A percentile compares a stretch with the other conserved stretches of the same genome.
These are phyloP conservation scores for Ranitomeya variabilis DNA, from an alignment of 2,113 vertebrate genomes.

Conservation along the genomic window DNA sequence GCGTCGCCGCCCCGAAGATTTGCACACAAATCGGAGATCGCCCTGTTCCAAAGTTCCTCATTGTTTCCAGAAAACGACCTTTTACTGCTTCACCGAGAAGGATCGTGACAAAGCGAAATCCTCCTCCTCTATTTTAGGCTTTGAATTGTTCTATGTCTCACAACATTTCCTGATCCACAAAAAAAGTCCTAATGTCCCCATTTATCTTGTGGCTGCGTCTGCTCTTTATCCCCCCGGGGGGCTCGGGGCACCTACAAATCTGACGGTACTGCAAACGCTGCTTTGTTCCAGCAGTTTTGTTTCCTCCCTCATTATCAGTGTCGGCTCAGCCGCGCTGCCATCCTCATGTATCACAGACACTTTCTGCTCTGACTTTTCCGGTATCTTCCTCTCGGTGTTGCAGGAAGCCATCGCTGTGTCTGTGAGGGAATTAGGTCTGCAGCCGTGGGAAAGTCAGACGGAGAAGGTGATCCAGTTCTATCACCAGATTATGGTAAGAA, in stretches of 20 bases:
- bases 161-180: conserved; percentile 16
- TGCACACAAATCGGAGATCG: neutral
- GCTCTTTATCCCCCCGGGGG: conserved; percentile 29
- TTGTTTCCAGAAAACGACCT: neutral
- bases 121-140: neutral
- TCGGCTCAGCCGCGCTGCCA: conserved; percentile 7
- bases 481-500: conserved; percentile 66
- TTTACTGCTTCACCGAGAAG: neutral
- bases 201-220: conserved; percentile 41
- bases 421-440: conserved; percentile 61
- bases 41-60: neutral
- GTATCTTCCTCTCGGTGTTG: neutral
- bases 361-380: neutral
- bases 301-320: neutral
- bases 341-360: neutral
- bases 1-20: neutral
- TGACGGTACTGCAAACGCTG: conserved; percentile 8
- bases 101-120: neutral
- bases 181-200: conserved; percentile 4
- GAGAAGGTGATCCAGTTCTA: conserved; percentile 67
- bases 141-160: neutral
- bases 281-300: conserved; percentile 28
- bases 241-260: neutral
- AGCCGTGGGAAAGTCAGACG: conserved; percentile 63
- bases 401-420: conserved; percentile 63